Percentiles rank a stretch among this genome's conserved stretches.
Evolutionary conservation across 2,113 vertebrate genomes (phyloP).

Genomic region (Copsychus sechellarum): DNA sequence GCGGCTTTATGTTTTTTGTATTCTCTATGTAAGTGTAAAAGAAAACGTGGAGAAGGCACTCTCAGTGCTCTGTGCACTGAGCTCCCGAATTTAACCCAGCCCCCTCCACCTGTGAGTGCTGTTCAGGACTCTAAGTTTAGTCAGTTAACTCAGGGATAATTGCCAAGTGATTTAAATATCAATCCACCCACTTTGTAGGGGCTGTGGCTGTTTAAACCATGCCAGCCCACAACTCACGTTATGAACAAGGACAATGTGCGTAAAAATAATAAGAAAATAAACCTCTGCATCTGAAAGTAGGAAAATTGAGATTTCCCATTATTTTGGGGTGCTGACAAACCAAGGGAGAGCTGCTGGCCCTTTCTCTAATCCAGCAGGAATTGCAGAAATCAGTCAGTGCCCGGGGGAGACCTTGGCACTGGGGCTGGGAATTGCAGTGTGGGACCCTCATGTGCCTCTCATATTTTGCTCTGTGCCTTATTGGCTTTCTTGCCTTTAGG

Average conservation of each 20-base stretch:
- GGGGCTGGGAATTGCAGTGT: rapidly evolving
- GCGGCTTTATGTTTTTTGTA: not conserved
- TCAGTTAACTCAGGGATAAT: not conserved
- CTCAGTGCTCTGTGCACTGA: not conserved
- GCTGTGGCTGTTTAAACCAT: not conserved
- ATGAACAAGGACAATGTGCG: rapidly evolving
- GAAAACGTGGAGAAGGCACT: not conserved
- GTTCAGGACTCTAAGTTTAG: not conserved
- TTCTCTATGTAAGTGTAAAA: not conserved
- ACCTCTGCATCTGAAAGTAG: not conserved
- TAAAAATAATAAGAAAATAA: not conserved
- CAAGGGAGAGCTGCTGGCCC: not conserved
- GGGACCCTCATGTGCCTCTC: rapidly evolving
- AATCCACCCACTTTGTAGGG: rapidly evolving
- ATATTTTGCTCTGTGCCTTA: not conserved
- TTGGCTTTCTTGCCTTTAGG: not conserved
- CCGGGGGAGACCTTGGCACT: not conserved
- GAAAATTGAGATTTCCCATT: not conserved
- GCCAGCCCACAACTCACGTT: not conserved
- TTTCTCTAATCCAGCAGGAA: not conserved
- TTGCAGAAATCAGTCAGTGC: not conserved
- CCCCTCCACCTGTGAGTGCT: not conserved
- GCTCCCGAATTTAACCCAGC: not conserved
- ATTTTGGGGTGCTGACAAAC: not conserved
- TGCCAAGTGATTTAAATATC: not conserved